Base-by-base conservation (phyloP, 2,113 vertebrate genomes). In the Neolamprologus ventralis region DNA sequence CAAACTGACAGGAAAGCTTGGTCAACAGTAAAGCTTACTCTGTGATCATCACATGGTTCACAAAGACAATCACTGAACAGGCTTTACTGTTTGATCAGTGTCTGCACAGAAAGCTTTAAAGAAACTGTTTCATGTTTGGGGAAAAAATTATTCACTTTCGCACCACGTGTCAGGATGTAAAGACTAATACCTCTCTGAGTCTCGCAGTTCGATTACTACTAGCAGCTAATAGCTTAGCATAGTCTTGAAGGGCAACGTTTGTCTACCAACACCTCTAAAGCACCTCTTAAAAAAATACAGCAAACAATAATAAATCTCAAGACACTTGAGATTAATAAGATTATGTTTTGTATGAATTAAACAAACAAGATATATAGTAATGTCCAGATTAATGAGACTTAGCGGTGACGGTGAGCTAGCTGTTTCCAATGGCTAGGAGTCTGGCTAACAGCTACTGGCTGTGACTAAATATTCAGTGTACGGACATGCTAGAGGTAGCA, bases 1-100 rank as follows among this genome's bases (percentile, higher is more conserved):
- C 73, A 85, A 81, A 91, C 85, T 81, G 87, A 82, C 75, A 91
- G 85, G 85, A 87, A 91, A 87, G 57, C 73, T 85, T 60, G 23
- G 81, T 85, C 91, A 87, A 89, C n/a, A 88, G 68, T 53, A 82
- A 63, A 92, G 88, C 85, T 55, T 91, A 83, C 91, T 33, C 87
- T 79, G 63, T 26, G 63, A 80, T 75, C 53, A 85, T 85, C 5
- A 19, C 33, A 45, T 40, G 31, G 33, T 42, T 88, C 4, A 9
- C 10, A 47, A 26, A 81, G 21, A 55, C 5, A 65, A 57, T 21
- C 83, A 84, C 85, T 80, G 85, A 86, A 80, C 89, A 91, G 42
- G 84, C 86, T 78, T 49, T 51, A 81, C 65, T 88, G 5, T n/a
- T 90, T 80, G 83, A 92, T 83, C 9, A 47, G 35, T 71, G 79